Evolutionary conservation across 2,797 vertebrate species (phyloP).

Genomic region (Propithecus deckenii): DNA sequence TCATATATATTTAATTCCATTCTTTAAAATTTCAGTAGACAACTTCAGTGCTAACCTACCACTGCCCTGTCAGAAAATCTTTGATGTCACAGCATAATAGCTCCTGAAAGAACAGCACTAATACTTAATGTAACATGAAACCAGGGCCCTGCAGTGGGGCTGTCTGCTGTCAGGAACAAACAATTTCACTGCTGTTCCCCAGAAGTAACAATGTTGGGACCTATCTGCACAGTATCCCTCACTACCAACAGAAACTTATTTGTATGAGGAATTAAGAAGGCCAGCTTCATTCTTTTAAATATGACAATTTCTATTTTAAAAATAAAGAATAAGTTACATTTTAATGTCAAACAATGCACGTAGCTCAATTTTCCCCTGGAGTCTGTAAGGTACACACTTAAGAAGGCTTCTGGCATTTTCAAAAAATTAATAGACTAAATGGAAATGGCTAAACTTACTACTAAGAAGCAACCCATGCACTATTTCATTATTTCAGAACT

Average conservation of each 20-base stretch:
- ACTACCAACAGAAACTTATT: conserved; percentile 71
- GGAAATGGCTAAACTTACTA: conserved; percentile 44
- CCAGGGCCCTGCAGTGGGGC: conserved; percentile 87
- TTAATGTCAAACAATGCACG: conserved; percentile 54
- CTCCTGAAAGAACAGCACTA: conserved; percentile 88
- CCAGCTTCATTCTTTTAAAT: conserved; percentile 60
- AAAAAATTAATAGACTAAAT: conserved; percentile 58
- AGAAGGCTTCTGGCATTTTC: conserved; percentile 32
- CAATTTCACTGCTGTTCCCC: conserved; percentile 85
- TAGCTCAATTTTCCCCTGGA: conserved; percentile 42
- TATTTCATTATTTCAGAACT: conserved; percentile 49
- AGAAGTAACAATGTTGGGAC: conserved; percentile 89
- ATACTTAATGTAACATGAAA: conserved; percentile 94
- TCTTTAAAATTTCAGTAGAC: conserved; percentile 88
- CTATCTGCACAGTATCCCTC: conserved; percentile 79
- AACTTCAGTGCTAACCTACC: conserved; percentile 86
- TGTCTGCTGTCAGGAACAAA: conserved; percentile 88
- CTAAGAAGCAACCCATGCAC: conserved; percentile 10
- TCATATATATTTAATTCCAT: conserved; percentile 89
- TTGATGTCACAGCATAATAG: conserved; percentile 88
- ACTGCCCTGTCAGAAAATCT: conserved; percentile 87
- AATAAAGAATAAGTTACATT: conserved; percentile 46
- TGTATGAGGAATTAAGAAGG: conserved; percentile 68
- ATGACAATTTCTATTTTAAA: background rate
- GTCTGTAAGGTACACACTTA: background rate